Conservation (phyloP, 2,888 invertebrate genomes). For the Apotomis betuletana region DNA sequence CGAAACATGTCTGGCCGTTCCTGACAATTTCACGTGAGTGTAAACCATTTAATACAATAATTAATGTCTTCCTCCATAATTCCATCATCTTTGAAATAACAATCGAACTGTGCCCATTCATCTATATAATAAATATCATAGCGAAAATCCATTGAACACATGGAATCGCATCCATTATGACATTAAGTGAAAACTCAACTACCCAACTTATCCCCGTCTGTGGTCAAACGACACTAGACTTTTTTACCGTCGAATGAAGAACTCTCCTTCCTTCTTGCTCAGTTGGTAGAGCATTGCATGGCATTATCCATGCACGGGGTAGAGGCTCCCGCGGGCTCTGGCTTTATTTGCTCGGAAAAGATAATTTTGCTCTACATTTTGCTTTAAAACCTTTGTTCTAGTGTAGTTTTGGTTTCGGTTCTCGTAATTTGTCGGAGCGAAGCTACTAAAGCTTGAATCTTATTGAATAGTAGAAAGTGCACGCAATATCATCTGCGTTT, state of each 20-base stretch:
- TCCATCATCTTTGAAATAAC: too few species aligned
- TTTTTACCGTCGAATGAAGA: neutral
- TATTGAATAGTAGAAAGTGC: neutral
- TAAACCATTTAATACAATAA: too few species aligned
- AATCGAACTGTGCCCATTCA: neutral
- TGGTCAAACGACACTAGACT: neutral
- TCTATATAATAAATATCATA: conserved; percentile 2
- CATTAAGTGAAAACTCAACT: conserved; percentile 20
- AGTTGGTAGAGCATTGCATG: conserved; percentile 18
- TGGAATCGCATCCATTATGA: conserved; percentile 26
- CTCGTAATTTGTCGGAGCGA: conserved; percentile 1
- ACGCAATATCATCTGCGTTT: neutral
- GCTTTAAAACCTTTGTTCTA: conserved; percentile 24
- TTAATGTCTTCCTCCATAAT: neutral
- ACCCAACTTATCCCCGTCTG: neutral
- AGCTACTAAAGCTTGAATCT: neutral
- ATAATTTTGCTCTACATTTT: conserved; percentile 27
- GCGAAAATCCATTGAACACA: conserved; percentile 13
- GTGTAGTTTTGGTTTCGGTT: conserved; percentile 10
- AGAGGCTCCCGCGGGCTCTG: conserved; percentile 13
- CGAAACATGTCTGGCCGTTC: too few species aligned
- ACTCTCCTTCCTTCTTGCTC: neutral
- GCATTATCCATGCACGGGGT: conserved; percentile 22
- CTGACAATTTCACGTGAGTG: too few species aligned
- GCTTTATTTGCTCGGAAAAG: conserved; percentile 26